A percentile compares a stretch with the other conserved stretches of the same genome.
Conservation (phyloP, 2,797 vertebrate genomes). For the Eleutherodactylus coqui region DNA sequence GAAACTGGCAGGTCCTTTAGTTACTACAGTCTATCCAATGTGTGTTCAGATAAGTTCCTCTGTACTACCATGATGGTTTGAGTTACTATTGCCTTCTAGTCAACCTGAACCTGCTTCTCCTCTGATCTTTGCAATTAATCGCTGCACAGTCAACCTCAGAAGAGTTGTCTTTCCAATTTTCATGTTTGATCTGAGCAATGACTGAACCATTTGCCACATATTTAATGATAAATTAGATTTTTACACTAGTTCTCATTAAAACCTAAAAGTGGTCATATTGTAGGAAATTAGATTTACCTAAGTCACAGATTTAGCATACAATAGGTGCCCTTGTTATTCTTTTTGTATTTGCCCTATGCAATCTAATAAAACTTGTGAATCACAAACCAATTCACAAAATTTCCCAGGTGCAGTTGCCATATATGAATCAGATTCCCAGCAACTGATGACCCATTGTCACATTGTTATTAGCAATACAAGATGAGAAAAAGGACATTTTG, state of each 20-base stretch:
- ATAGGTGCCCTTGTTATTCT: neutral
- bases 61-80: neutral
- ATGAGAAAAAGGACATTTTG: neutral
- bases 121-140: neutral
- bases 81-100: neutral
- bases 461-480: constrained; percentile 11
- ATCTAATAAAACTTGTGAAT: neutral
- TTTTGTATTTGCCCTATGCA: neutral
- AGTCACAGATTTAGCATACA: neutral
- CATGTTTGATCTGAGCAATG: neutral
- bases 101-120: neutral
- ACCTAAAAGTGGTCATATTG: neutral
- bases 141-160: neutral
- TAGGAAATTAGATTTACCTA: neutral
- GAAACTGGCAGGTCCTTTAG: neutral
- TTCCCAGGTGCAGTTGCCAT: neutral
- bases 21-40: neutral
- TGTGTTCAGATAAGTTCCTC: neutral
- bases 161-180: neutral
- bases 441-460: neutral
- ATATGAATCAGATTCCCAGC: neutral
- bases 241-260: neutral
- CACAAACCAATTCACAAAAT: neutral
- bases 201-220: too few species aligned
- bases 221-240: too few species aligned